Evolutionary conservation across 2,113 vertebrate genomes (phyloP).

Genomic region (Eonycteris spelaea): DNA sequence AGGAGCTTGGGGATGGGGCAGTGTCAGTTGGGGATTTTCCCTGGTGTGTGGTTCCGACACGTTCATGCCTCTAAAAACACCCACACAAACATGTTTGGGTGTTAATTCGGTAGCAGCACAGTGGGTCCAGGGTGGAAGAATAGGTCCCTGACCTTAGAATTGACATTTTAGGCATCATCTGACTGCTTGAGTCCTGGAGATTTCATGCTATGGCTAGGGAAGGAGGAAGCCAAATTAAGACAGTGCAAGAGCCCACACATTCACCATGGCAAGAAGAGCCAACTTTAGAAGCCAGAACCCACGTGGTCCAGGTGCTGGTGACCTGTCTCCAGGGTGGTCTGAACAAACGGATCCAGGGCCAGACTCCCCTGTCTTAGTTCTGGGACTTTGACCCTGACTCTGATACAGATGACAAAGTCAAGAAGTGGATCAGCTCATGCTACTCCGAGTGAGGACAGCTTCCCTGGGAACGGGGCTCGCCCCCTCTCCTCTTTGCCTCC

Average conservation of each 20-base stretch:
- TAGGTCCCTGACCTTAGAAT: background rate
- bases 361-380: background rate
- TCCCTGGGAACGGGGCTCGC: fast-evolving
- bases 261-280: fast-evolving
- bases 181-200: background rate
- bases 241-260: fast-evolving
- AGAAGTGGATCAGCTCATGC: background rate
- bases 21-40: background rate
- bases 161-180: fast-evolving
- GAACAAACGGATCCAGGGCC: background rate
- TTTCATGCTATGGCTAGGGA: fast-evolving
- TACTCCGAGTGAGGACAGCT: too few species aligned
- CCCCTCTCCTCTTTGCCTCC: too few species aligned
- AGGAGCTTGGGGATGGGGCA: background rate
- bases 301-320: fast-evolving
- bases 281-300: background rate
- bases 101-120: background rate
- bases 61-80: background rate
- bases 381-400: background rate
- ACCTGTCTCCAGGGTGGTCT: background rate
- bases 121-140: fast-evolving
- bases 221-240: too few species aligned
- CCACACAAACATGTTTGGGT: fast-evolving
- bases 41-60: background rate
- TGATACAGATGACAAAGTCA: background rate